phyloP scores from a whole-genome alignment of 2,888 invertebrate species.

The Watsonalla cultraria region DNA sequence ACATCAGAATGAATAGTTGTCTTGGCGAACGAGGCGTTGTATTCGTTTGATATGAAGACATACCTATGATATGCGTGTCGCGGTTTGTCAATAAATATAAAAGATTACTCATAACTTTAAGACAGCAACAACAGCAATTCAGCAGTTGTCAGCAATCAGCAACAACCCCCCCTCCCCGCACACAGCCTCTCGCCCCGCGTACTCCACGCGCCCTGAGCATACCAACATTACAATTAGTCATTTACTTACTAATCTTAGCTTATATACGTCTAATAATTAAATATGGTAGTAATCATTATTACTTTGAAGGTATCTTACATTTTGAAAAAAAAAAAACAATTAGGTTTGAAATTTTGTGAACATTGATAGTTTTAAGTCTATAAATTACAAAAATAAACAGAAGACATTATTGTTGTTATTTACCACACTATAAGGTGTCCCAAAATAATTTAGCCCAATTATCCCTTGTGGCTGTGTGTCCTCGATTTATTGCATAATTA shows the following conservation, averaged over 20 bases:
- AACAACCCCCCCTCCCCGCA: slow-evolving; percentile 61
- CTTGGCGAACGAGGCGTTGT: too few species aligned
- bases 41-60: slow-evolving; percentile 16
- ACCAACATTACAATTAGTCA: slow-evolving; percentile 71
- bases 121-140: slow-evolving; percentile 76
- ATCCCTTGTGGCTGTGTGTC: slow-evolving; percentile 52
- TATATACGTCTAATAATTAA: not conserved
- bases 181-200: slow-evolving; percentile 69
- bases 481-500: slow-evolving; percentile 40
- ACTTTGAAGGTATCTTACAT: too few species aligned
- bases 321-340: slow-evolving; percentile 16
- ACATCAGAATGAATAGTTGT: too few species aligned
- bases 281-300: too few species aligned
- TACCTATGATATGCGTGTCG: slow-evolving; percentile 54
- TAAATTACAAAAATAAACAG: slow-evolving; percentile 15
- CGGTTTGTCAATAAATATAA: slow-evolving; percentile 69
- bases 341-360: slow-evolving; percentile 3
- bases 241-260: slow-evolving; percentile 26
- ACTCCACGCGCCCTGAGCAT: slow-evolving; percentile 75
- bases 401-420: slow-evolving; percentile 39
- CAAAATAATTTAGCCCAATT: slow-evolving; percentile 63
- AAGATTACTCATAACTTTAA: slow-evolving; percentile 77
- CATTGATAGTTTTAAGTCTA: slow-evolving; percentile 4
- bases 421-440: slow-evolving; percentile 58
- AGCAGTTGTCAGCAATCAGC: slow-evolving; percentile 76